These are phyloP conservation scores for Papilio gigon DNA, from an alignment of 2,888 invertebrate species.

Conservation along the genomic window DNA sequence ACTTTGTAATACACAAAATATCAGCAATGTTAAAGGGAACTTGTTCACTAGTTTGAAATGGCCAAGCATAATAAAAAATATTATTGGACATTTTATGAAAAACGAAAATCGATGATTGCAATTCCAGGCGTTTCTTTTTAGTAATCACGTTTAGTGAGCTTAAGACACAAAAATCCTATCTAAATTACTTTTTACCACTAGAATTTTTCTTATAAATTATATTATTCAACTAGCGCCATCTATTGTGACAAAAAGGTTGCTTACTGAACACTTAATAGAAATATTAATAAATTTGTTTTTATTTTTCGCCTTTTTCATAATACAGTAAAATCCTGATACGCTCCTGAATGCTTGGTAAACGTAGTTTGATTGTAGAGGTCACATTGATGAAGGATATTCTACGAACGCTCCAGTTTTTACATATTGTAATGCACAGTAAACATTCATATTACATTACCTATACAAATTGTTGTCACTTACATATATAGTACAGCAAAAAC, in stretches of 20 bases:
- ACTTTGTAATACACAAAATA: conserved; percentile 11
- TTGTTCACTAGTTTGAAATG: background rate
- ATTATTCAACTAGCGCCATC: background rate
- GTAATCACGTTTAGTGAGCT: background rate
- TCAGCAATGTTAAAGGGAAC: background rate
- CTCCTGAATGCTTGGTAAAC: conserved; percentile 1
- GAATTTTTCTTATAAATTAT: background rate
- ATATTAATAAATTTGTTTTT: too few relatives aligned
- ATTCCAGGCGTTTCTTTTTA: background rate
- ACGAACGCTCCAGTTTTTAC: conserved; percentile 63
- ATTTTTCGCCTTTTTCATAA: too few relatives aligned
- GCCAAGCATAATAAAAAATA: background rate
- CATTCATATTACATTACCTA: conserved; percentile 63
- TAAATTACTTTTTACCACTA: too few relatives aligned
- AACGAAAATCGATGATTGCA: background rate
- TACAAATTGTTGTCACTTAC: background rate
- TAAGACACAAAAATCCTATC: background rate
- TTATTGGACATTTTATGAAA: conserved; percentile 4
- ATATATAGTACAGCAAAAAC: background rate
- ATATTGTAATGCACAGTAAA: conserved; percentile 46
- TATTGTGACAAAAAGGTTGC: background rate
- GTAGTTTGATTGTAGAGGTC: conserved; percentile 55
- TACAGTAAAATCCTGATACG: background rate
- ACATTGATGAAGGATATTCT: conserved; percentile 62
- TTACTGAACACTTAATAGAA: too few relatives aligned